These are phyloP conservation scores for Pholis gunnellus DNA, from an alignment of 2,113 vertebrate genomes.

Conservation along the genomic window DNA sequence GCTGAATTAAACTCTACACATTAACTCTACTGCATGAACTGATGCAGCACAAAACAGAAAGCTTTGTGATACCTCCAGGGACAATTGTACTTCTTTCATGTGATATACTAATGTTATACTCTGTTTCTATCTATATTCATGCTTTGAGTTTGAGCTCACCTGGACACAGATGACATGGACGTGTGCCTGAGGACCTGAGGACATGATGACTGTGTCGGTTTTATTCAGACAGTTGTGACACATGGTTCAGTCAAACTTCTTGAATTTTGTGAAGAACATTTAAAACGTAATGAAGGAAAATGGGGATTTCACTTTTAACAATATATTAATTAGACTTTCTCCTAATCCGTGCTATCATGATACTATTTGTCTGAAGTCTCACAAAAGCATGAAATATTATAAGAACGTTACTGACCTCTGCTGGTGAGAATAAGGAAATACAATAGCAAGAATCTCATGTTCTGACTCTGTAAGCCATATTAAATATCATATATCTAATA, in stretches of 20 bases:
- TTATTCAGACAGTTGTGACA: background rate
- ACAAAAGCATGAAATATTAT: background rate
- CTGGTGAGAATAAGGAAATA: conserved; percentile 9
- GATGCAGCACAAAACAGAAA: background rate
- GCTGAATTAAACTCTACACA: conserved; percentile 22
- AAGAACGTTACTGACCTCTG: conserved; percentile 22
- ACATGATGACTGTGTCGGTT: conserved; percentile 13
- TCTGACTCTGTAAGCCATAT: background rate
- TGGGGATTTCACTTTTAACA: background rate
- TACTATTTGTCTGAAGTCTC: background rate
- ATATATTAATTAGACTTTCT: background rate
- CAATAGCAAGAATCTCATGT: background rate
- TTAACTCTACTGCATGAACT: conserved; percentile 22
- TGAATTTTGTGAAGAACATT: background rate
- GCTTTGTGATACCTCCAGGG: background rate
- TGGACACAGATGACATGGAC: conserved; percentile 29
- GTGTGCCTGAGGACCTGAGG: conserved; percentile 22
- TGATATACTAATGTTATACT: background rate
- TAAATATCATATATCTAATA: background rate
- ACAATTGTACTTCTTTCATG: background rate
- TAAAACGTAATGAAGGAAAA: background rate
- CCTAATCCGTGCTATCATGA: background rate
- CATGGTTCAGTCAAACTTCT: background rate
- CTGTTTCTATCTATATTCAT: conserved; percentile 28
- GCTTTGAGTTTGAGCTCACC: conserved; percentile 8